A percentile compares a stretch with the other conserved stretches of the same genome.
phyloP scores from a whole-genome alignment of 2,888 invertebrate species.

The Habroteleia sp. region DNA sequence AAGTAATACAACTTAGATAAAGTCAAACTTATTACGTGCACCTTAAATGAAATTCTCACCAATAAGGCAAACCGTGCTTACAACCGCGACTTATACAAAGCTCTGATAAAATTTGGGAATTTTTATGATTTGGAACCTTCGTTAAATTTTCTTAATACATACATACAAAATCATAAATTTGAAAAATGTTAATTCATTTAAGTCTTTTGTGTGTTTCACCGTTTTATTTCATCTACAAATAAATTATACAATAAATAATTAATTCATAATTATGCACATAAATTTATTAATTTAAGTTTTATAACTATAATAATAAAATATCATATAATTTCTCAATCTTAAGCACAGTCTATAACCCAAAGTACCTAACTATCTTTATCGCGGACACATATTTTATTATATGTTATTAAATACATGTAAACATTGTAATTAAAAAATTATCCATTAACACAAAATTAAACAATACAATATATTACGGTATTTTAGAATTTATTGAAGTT shows the following conservation, averaged over 20 bases:
- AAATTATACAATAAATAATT: too few relatives aligned
- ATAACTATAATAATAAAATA: constrained; percentile 71
- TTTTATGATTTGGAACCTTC: constrained; percentile 11
- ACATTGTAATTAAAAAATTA: too few relatives aligned
- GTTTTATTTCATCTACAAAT: too few relatives aligned
- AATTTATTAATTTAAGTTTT: too few relatives aligned
- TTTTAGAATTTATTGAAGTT: too few relatives aligned
- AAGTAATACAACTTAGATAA: constrained; percentile 84
- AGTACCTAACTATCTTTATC: constrained; percentile 68
- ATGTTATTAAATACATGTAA: too few relatives aligned
- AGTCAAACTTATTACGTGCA: constrained; percentile 37
- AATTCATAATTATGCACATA: too few relatives aligned
- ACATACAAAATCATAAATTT: constrained; percentile 10
- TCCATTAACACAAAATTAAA: too few relatives aligned
- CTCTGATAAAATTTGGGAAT: constrained; percentile 5
- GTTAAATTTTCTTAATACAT: too few relatives aligned
- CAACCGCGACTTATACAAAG: constrained; percentile 14
- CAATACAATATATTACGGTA: too few relatives aligned
- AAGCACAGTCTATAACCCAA: constrained; percentile 77
- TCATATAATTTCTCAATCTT: too few relatives aligned
- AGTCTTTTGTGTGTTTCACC: constrained; percentile 55
- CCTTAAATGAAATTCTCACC: constrained; percentile 5
- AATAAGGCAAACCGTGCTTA: constrained; percentile 27
- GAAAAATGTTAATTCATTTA: constrained; percentile 29
- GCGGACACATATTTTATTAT: too few relatives aligned